Conservation (phyloP, 2,797 vertebrate genomes). For the Micropoecilia bifurca region DNA sequence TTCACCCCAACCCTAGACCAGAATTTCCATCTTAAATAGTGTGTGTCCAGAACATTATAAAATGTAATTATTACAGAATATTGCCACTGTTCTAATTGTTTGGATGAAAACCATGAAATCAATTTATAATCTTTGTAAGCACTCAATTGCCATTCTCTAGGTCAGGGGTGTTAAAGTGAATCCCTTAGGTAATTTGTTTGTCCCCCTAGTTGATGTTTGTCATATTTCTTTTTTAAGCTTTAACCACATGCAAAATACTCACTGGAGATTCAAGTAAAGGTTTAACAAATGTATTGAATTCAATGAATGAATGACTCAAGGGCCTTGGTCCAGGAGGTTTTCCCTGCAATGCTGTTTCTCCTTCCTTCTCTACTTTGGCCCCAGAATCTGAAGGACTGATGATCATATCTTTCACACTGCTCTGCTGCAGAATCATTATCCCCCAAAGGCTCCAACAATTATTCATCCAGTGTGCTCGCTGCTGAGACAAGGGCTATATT, state of each 20-base stretch:
- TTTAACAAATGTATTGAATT: neutral
- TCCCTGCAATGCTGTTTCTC: neutral
- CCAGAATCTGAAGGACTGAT: conserved; percentile 24
- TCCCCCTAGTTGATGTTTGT: neutral
- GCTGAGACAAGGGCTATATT: conserved; percentile 50
- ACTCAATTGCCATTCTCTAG: neutral
- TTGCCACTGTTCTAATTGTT: neutral
- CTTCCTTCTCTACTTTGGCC: neutral
- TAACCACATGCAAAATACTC: neutral
- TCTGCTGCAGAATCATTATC: conserved; percentile 58
- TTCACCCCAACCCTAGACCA: neutral
- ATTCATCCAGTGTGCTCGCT: conserved; percentile 51
- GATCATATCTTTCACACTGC: conserved; percentile 24
- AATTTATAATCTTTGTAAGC: neutral
- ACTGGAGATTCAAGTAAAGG: neutral
- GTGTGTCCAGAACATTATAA: neutral
- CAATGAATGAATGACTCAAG: too few relatives aligned
- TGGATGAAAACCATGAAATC: neutral
- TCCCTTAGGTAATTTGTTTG: neutral
- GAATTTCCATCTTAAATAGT: neutral
- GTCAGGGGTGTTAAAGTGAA: neutral
- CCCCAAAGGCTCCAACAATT: conserved; percentile 51
- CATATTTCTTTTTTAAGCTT: neutral
- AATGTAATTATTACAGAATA: neutral
- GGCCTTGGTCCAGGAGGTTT: too few relatives aligned